Percentiles rank a stretch among this genome's conserved stretches.
Evolutionary conservation across 2,113 vertebrate species (phyloP).

Genomic region (Heteronetta atricapilla): DNA sequence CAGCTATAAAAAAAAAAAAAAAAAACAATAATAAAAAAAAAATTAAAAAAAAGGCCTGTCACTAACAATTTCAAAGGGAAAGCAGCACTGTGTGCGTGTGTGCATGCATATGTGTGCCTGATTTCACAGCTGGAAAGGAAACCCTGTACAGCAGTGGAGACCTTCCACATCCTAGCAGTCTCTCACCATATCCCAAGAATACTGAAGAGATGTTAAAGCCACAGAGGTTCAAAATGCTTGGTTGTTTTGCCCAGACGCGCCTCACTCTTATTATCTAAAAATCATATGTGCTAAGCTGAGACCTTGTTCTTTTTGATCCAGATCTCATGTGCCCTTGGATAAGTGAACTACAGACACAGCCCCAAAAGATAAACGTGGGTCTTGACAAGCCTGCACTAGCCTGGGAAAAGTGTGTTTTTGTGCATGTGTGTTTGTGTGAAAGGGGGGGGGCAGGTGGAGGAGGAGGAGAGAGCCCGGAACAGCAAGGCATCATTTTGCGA

Average conservation of each 20-base stretch:
- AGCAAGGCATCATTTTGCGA: background rate
- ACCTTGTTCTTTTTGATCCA: background rate
- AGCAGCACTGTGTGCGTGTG: background rate
- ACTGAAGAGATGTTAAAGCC: background rate
- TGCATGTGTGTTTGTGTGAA: background rate
- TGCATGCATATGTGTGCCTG: background rate
- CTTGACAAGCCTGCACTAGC: background rate
- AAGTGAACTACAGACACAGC: background rate
- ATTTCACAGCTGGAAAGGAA: slow-evolving; percentile 3
- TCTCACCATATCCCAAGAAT: background rate
- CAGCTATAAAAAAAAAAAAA: background rate
- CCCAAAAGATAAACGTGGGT: background rate
- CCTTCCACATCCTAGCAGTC: background rate
- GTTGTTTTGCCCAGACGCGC: background rate
- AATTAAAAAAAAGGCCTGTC: background rate
- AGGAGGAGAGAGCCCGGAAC: background rate
- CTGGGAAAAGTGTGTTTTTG: background rate
- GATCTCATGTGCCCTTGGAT: background rate
- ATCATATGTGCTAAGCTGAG: slow-evolving; percentile 2
- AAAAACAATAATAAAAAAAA: no score
- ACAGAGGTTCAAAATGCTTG: background rate
- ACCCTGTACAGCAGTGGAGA: background rate
- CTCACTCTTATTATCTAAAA: background rate
- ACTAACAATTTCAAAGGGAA: background rate
- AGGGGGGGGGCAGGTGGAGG: background rate